Percentiles rank a stretch among this genome's conserved stretches.
phyloP scores from a whole-genome alignment of 2,797 vertebrate genomes.

The Hippopotamyrus pictus region DNA sequence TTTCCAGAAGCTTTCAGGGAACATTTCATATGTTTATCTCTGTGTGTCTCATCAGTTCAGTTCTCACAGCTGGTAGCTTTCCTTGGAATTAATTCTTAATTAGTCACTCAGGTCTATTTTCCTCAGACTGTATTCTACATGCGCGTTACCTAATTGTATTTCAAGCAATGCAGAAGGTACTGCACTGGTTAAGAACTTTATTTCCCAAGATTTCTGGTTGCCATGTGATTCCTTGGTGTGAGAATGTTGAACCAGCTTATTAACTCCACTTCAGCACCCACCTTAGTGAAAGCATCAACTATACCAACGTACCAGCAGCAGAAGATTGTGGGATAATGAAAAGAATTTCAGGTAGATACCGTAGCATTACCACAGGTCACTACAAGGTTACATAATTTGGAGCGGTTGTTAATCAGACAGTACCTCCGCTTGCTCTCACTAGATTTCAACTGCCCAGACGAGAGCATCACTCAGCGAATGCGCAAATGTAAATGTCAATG shows the following conservation, averaged over 20 bases:
- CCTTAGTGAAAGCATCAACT: background rate
- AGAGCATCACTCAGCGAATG: background rate
- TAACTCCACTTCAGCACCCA: background rate
- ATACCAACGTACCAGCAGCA: background rate
- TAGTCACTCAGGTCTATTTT: background rate
- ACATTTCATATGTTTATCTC: background rate
- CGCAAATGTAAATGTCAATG: slow-evolving; percentile 10
- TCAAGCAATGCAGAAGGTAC: background rate
- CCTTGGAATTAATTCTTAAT: background rate
- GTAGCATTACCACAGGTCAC: background rate
- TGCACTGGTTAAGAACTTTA: background rate
- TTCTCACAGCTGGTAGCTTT: background rate
- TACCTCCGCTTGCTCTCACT: background rate
- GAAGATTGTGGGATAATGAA: background rate
- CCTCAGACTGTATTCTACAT: background rate
- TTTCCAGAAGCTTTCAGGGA: background rate
- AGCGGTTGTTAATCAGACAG: background rate
- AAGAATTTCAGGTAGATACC: background rate
- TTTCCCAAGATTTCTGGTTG: background rate
- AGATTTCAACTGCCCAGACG: background rate
- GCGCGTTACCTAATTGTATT: background rate
- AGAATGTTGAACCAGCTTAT: background rate
- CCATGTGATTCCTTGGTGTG: background rate
- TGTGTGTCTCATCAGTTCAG: background rate
- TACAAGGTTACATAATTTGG: background rate